Evolutionary conservation across 2,797 vertebrate species (phyloP), one percentile per base, ranked within the genome.

Genomic region (Sebastes vulpes): DNA sequence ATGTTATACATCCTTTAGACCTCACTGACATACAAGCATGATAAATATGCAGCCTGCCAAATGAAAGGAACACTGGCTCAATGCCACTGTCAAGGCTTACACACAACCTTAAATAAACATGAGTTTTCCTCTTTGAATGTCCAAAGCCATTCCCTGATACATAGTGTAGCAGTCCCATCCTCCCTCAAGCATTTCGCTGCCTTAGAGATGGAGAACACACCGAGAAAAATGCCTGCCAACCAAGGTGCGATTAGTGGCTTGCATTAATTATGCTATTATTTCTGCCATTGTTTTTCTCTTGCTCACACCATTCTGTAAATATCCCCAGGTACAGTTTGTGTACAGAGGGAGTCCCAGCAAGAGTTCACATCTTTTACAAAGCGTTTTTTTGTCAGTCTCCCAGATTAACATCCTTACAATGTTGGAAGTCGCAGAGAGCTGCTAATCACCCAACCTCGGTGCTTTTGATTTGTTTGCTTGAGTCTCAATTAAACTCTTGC

Each of bases 401-500:
- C 77, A 86, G 81, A 92, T 93, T 80, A 81, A 76, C 85, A 80
- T 91, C 93, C 79, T n/a, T 42, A 35, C 59, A 94, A 86, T 91
- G 79, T 80, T 89, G 76, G 31, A 89, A 90, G 81, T 85, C 28
- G 58, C 86, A 94, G 85, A 83, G 77, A 86, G 86, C 92, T 90
- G 76, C 87, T 92, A 93, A 95, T 87, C 91, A 50, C 90, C 83
- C 59, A 87, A 85, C 86, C 89, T 88, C 12, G 82, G 3, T 89
- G 80, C 75, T 89, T 90, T 94, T 75, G 20, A 80, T 96, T 93
- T 95, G 87, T 96, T 96, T 96, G 84, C 81, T 92, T 71, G 79
- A 93, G 90, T 92, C 85, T 81, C 93, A 89, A 86, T 95, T 94
- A 95, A 96, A 94, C 74, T 89, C 88, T 63, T 90, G 65, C 89